phyloP scores from a whole-genome alignment of 2,888 invertebrate species.

The Parascotia fuliginaria region DNA sequence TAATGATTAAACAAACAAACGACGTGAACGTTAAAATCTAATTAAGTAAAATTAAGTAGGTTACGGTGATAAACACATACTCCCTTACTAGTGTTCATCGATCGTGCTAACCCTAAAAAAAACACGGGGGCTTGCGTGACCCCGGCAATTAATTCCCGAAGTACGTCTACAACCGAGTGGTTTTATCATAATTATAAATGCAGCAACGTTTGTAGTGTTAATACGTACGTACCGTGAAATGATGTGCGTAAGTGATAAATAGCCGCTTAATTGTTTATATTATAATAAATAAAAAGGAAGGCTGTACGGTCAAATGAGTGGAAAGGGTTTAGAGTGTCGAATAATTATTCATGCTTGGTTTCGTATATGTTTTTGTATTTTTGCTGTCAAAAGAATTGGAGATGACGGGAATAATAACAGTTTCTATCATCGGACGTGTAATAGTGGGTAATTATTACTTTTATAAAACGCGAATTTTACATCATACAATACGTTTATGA shows the following conservation, averaged over 20 bases:
- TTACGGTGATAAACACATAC: slow-evolving; percentile 35
- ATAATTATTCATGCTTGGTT: slow-evolving; percentile 13
- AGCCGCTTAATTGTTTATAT: slow-evolving; percentile 46
- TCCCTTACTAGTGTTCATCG: slow-evolving; percentile 37
- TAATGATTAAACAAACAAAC: slow-evolving; percentile 36
- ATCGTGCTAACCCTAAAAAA: slow-evolving; percentile 47
- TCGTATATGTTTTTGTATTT: slow-evolving; percentile 2
- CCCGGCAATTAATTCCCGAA: slow-evolving; percentile 65
- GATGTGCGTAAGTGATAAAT: slow-evolving; percentile 57
- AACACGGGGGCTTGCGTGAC: slow-evolving; percentile 60
- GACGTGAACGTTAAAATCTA: slow-evolving; percentile 31
- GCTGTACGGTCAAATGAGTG: slow-evolving; percentile 15
- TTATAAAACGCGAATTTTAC: too few relatives aligned
- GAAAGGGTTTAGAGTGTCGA: slow-evolving; percentile 24
- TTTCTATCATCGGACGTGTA: neutral
- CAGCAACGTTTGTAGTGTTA: slow-evolving; percentile 48
- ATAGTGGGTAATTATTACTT: too few relatives aligned
- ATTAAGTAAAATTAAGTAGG: slow-evolving; percentile 45
- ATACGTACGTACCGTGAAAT: slow-evolving; percentile 55
- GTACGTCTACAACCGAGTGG: slow-evolving; percentile 48
- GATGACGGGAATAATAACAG: slow-evolving; percentile 6
- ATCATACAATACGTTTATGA: too few relatives aligned
- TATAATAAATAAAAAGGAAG: slow-evolving; percentile 41
- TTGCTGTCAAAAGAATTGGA: slow-evolving; percentile 5
- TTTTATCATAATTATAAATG: slow-evolving; percentile 48